Evolutionary conservation across 2,888 invertebrate genomes (phyloP).

Genomic region (Platycnemis pennipes): DNA sequence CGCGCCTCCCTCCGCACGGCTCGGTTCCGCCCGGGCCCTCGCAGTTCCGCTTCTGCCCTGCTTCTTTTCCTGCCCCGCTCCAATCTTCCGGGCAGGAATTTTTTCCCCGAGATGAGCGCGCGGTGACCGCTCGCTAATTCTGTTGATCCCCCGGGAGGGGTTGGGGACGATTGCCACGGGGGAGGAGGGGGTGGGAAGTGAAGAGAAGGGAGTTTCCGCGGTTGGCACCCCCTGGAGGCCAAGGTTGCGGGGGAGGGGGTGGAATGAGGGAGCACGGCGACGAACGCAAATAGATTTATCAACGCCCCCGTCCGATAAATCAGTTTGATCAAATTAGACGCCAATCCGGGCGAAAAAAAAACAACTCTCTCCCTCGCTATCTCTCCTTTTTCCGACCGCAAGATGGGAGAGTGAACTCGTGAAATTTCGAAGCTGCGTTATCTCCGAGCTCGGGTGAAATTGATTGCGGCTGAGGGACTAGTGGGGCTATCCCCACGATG

Average conservation of each 20-base stretch:
- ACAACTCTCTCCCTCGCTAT: not conserved
- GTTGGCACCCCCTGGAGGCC: no score
- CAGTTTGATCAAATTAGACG: constrained; percentile 17
- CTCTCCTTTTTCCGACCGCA: not conserved
- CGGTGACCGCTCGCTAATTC: not conserved
- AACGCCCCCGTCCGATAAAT: not conserved
- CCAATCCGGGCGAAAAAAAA: constrained; percentile 9
- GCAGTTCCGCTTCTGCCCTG: not conserved
- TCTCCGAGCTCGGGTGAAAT: not conserved
- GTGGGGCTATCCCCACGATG: no score
- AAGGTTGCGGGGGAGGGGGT: not conserved
- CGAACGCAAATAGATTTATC: not conserved
- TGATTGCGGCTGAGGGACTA: not conserved
- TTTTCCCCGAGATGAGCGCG: not conserved
- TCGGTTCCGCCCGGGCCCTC: no score
- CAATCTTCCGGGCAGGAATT: not conserved
- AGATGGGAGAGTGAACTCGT: not conserved
- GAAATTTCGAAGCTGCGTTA: not conserved
- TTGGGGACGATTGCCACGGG: no score
- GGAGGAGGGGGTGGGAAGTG: not conserved
- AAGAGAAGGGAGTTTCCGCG: not conserved
- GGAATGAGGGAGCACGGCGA: not conserved
- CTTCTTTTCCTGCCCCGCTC: not conserved
- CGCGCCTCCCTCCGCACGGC: no score
- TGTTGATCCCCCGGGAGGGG: not conserved